Evolutionary conservation across 64 coral and sea anemone genomes (phyloP).

Genomic region (Montipora sp.): DNA sequence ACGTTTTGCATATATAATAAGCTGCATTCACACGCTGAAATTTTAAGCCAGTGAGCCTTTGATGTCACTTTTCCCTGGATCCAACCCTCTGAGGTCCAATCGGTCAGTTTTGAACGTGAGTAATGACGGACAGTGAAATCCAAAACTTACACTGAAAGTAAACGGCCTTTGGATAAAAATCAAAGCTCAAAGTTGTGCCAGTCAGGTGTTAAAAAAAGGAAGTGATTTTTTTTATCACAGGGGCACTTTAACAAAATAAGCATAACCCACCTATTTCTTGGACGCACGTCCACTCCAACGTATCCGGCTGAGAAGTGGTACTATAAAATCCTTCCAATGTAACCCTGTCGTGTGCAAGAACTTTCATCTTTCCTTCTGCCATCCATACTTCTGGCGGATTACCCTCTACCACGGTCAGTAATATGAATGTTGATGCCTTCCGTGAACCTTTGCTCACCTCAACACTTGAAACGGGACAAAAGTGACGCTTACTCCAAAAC

Average conservation of each 20-base stretch:
- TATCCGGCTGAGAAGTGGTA: constrained; percentile 26
- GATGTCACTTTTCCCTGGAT: no score
- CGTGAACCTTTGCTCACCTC: constrained; percentile 63
- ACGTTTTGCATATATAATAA: no score
- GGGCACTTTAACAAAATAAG: background rate
- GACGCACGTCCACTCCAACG: constrained; percentile 54
- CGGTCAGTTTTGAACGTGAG: no score
- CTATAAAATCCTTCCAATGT: constrained; percentile 61
- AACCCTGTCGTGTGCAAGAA: constrained; percentile 19
- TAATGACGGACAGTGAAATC: no score
- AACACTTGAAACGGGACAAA: constrained; percentile 19
- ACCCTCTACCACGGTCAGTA: constrained; percentile 52
- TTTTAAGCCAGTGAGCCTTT: no score
- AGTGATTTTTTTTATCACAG: no score
- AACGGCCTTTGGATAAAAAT: no score
- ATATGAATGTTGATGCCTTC: constrained; percentile 23
- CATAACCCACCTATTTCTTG: constrained; percentile 40
- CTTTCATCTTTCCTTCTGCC: constrained; percentile 47
- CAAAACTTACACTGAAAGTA: no score
- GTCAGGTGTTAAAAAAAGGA: no score
- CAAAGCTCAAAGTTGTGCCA: no score
- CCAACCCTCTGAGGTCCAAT: no score
- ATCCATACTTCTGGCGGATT: constrained; percentile 73
- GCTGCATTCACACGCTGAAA: no score
- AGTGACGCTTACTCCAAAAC: background rate